These are phyloP conservation scores for Capitulum mitella DNA, from an alignment of 2,888 invertebrate species.

Conservation along the genomic window DNA sequence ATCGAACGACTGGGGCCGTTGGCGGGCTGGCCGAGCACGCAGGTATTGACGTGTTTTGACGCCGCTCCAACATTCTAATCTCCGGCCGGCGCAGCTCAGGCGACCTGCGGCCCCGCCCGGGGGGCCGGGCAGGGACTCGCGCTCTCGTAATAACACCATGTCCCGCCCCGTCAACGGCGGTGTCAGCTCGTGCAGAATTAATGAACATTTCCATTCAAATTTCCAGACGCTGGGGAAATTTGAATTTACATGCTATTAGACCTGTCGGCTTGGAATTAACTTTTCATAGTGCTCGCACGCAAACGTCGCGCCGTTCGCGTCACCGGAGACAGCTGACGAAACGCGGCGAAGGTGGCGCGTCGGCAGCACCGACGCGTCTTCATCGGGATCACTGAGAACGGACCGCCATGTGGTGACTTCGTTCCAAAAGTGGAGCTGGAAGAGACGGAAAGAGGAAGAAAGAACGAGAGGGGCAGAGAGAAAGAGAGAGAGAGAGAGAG, in stretches of 20 bases:
- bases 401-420: too few species aligned
- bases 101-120: neutral
- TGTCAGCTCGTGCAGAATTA: slow-evolving; percentile 9
- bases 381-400: too few species aligned
- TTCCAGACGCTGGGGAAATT: slow-evolving; percentile 1
- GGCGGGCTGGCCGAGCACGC: too few species aligned
- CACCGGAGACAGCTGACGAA: neutral
- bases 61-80: neutral
- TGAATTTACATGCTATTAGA: slow-evolving; percentile 21
- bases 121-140: neutral
- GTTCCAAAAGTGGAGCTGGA: too few species aligned
- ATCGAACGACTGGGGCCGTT: too few species aligned
- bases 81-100: neutral
- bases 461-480: too few species aligned
- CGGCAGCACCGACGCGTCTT: neutral
- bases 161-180: neutral
- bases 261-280: slow-evolving; percentile 3
- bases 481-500: too few species aligned
- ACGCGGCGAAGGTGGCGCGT: neutral
- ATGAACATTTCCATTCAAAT: slow-evolving; percentile 21
- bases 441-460: too few species aligned
- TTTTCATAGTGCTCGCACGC: slow-evolving; percentile 16
- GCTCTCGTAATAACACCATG: neutral
- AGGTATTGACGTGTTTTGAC: slow-evolving; percentile 6
- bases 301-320: neutral